Conservation (phyloP, 2,113 vertebrate species). For the Phalacrocorax aristotelis region DNA sequence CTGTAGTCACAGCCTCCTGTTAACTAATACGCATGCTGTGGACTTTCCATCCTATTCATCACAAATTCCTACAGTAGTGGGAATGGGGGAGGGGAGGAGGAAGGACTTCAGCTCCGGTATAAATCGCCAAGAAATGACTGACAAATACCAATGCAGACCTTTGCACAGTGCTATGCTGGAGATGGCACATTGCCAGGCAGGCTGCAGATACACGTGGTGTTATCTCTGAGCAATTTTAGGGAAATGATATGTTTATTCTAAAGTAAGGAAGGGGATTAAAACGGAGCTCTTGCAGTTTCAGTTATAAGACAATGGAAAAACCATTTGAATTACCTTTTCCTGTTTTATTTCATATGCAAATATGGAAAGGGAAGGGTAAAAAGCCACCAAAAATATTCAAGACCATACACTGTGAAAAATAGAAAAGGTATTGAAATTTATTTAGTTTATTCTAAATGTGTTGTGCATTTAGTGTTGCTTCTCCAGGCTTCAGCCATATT, state of each 20-base stretch:
- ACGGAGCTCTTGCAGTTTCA: background rate
- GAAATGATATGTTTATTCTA: background rate
- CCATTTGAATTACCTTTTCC: background rate
- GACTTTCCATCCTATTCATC: conserved; percentile 60
- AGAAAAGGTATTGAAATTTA: background rate
- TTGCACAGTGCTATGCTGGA: background rate
- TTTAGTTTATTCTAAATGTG: background rate
- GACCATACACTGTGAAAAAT: background rate
- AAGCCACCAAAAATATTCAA: background rate
- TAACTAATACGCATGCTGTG: conserved; percentile 45
- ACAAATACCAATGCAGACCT: conserved; percentile 47
- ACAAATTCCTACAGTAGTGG: conserved; percentile 53
- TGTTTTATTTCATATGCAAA: background rate
- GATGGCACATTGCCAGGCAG: conserved; percentile 15
- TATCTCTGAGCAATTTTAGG: conserved; percentile 23
- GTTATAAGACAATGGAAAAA: background rate
- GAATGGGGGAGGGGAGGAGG: background rate
- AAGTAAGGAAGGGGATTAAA: background rate
- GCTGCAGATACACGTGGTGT: background rate
- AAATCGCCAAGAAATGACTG: conserved; percentile 53
- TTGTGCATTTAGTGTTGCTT: background rate
- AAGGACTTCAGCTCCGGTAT: conserved; percentile 8
- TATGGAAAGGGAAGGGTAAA: background rate
- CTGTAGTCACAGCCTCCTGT: conserved; percentile 46
- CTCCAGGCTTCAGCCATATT: background rate